Evolutionary conservation across 2,888 invertebrate genomes (phyloP).

Genomic region (Andrena praecox): DNA sequence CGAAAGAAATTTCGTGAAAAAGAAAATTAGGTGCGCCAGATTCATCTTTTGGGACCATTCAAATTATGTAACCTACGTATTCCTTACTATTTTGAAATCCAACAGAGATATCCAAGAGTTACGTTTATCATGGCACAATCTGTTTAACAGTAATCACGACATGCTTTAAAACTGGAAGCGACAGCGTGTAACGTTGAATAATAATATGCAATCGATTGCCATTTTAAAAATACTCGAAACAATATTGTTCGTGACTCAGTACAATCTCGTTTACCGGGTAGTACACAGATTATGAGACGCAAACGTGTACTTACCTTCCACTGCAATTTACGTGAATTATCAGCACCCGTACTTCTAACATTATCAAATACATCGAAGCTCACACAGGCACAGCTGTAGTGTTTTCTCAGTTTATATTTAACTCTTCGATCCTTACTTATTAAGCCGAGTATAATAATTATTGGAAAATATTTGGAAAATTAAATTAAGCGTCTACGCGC

Average conservation of each 20-base stretch:
- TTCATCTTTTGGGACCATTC: too few relatives aligned
- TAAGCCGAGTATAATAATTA: slow-evolving; percentile 17
- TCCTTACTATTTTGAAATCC: too few relatives aligned
- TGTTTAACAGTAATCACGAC: background rate
- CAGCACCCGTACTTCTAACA: background rate
- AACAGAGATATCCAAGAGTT: too few relatives aligned
- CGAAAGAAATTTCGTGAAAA: too few relatives aligned
- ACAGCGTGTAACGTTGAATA: background rate
- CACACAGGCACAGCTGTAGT: background rate
- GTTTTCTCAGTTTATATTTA: slow-evolving; percentile 25
- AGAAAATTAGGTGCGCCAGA: too few relatives aligned
- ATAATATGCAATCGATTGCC: slow-evolving; percentile 2
- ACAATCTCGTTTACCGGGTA: background rate
- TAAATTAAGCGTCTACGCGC: background rate
- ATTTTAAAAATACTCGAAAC: background rate
- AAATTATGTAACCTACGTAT: too few relatives aligned
- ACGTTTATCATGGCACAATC: too few relatives aligned
- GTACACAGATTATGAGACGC: slow-evolving; percentile 1
- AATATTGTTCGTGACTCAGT: background rate
- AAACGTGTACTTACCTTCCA: slow-evolving; percentile 38
- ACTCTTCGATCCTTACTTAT: slow-evolving; percentile 3
- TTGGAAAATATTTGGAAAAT: slow-evolving; percentile 14
- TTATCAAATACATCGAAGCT: slow-evolving; percentile 11
- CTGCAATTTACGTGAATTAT: slow-evolving; percentile 26
- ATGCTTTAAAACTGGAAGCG: background rate